Conservation (phyloP, 2,888 invertebrate genomes). For the Leptinotarsa rubiginosa region DNA sequence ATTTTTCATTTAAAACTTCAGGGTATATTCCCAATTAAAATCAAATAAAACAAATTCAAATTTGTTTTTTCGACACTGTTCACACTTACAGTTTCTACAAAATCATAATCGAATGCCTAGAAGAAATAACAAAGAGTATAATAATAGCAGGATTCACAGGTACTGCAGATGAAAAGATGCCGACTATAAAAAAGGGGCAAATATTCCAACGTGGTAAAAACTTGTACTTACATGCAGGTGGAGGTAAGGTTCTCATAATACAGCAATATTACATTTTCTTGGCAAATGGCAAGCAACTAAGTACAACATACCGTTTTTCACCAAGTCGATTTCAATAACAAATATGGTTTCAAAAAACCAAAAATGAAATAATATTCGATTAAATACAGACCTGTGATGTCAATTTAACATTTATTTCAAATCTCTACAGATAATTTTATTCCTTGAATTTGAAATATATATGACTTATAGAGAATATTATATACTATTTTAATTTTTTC, state of each 20-base stretch:
- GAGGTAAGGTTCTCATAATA: too few species aligned
- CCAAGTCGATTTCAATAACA: not conserved
- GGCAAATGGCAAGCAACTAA: not conserved
- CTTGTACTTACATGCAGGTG: too few species aligned
- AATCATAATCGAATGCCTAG: not conserved
- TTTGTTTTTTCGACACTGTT: not conserved
- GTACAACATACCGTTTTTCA: not conserved
- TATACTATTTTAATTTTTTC: not conserved
- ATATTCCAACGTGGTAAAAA: too few species aligned
- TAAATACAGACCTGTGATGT: too few species aligned
- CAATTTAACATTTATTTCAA: too few species aligned
- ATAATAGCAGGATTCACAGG: not conserved
- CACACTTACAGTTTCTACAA: not conserved
- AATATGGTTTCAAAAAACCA: constrained; percentile 1
- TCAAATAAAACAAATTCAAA: not conserved
- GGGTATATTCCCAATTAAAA: not conserved
- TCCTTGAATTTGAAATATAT: not conserved
- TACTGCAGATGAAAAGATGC: too few species aligned
- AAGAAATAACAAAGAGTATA: not conserved
- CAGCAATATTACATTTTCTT: too few species aligned
- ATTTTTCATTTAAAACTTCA: not conserved
- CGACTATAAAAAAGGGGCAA: too few species aligned
- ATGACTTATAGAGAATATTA: not conserved
- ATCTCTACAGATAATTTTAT: too few species aligned
- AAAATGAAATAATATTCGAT: not conserved